Evolutionary conservation across 2,888 invertebrate genomes (phyloP).

Genomic region (Cylindroiulus punctatus): DNA sequence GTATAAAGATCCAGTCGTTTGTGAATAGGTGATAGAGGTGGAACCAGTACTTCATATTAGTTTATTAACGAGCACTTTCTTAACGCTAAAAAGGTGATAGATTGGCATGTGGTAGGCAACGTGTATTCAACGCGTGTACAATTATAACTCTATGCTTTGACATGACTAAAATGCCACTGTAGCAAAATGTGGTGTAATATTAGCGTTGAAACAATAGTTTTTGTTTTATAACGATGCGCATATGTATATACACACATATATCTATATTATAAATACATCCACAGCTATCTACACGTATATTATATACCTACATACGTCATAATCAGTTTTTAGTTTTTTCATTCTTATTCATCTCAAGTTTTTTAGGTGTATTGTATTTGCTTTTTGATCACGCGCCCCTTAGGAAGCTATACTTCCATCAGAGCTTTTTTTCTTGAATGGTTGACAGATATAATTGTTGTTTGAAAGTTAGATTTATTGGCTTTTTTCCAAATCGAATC

Average conservation of each 20-base stretch:
- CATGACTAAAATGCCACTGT: slow-evolving; percentile 11
- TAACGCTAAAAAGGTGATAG: background rate
- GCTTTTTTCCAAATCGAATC: too few species aligned
- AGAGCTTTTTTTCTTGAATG: background rate
- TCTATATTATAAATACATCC: slow-evolving; percentile 5
- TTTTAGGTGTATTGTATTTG: background rate
- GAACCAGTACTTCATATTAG: slow-evolving; percentile 19
- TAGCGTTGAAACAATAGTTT: slow-evolving; percentile 31
- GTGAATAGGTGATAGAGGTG: slow-evolving; percentile 32
- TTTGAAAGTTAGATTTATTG: background rate
- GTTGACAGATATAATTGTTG: background rate
- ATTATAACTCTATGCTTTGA: slow-evolving; percentile 30
- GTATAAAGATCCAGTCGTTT: background rate
- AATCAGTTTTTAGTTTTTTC: background rate
- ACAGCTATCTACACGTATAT: slow-evolving; percentile 4
- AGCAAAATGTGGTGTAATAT: slow-evolving; percentile 1
- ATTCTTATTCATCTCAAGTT: slow-evolving; percentile 39
- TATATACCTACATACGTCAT: slow-evolving; percentile 47
- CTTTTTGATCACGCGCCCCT: background rate
- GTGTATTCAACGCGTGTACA: background rate
- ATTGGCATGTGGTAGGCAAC: slow-evolving; percentile 23
- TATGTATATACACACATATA: background rate
- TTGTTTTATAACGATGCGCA: slow-evolving; percentile 26
- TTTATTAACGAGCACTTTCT: background rate
- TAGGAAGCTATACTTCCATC: background rate